Evolutionary conservation across 2,113 vertebrate genomes (phyloP).

Genomic region (Dolichotis patagonum): DNA sequence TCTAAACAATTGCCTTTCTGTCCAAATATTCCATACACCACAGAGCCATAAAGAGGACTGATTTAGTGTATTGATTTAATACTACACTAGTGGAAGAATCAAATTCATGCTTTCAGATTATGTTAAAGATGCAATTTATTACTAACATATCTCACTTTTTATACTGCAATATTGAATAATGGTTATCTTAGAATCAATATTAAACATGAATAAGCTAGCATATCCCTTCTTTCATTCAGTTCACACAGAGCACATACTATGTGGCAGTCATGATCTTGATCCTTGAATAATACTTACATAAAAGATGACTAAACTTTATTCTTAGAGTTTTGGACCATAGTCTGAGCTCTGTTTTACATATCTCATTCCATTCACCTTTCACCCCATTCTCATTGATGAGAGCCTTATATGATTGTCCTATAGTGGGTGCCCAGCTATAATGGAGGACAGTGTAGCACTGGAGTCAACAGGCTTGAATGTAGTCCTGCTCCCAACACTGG

Average conservation of each 20-base stretch:
- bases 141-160: neutral
- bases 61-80: neutral
- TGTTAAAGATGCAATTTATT: neutral
- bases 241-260: neutral
- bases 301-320: neutral
- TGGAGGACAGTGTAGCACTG: neutral
- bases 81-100: neutral
- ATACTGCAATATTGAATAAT: neutral
- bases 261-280: neutral
- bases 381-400: neutral
- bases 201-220: neutral
- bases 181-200: neutral
- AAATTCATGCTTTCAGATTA: neutral
- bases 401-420: neutral
- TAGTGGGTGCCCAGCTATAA: too few species aligned
- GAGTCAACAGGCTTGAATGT: neutral
- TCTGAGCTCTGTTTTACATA: neutral
- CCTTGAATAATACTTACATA: neutral
- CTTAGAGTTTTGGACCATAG: neutral
- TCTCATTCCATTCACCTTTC: neutral
- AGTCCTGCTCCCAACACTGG: neutral
- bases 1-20: neutral
- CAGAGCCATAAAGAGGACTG: neutral
- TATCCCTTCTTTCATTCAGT: neutral
- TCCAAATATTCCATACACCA: neutral